phyloP scores from a whole-genome alignment of 2,888 invertebrate genomes.

The Panorpa germanica region DNA sequence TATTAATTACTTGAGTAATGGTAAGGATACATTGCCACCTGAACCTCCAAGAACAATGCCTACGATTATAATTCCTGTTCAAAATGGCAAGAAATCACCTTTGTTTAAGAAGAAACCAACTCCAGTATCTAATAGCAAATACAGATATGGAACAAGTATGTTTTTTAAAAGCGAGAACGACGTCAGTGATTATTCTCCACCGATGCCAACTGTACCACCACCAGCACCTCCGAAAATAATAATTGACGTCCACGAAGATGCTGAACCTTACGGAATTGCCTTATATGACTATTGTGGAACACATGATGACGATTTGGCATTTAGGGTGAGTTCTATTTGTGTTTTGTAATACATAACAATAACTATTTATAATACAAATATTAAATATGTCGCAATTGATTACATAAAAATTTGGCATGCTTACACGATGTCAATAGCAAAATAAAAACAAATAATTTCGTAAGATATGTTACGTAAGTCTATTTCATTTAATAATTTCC shows the following conservation, averaged over 20 bases:
- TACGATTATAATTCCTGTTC: constrained; percentile 52
- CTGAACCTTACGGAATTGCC: constrained; percentile 53
- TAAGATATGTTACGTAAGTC: no score
- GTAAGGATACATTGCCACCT: constrained; percentile 26
- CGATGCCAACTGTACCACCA: constrained; percentile 64
- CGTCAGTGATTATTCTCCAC: constrained; percentile 34
- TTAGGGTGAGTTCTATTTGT: constrained; percentile 39
- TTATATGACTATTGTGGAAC: constrained; percentile 57
- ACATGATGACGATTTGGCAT: constrained; percentile 58
- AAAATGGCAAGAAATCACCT: constrained; percentile 19
- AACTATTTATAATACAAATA: no score
- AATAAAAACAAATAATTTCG: no score
- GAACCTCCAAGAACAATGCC: constrained; percentile 34
- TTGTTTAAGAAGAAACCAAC: constrained; percentile 17
- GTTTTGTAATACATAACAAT: constrained; percentile 2
- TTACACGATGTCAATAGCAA: neutral
- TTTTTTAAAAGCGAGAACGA: constrained; percentile 12
- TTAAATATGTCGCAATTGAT: no score
- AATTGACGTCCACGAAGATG: constrained; percentile 20
- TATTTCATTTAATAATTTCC: no score
- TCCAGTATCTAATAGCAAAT: constrained; percentile 10
- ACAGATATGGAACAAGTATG: constrained; percentile 9
- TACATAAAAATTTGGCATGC: constrained; percentile 1
- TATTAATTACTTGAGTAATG: constrained; percentile 31
- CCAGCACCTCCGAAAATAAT: constrained; percentile 45